phyloP scores from a whole-genome alignment of 2,888 invertebrate species.

The Archaeoteleia sp. region DNA sequence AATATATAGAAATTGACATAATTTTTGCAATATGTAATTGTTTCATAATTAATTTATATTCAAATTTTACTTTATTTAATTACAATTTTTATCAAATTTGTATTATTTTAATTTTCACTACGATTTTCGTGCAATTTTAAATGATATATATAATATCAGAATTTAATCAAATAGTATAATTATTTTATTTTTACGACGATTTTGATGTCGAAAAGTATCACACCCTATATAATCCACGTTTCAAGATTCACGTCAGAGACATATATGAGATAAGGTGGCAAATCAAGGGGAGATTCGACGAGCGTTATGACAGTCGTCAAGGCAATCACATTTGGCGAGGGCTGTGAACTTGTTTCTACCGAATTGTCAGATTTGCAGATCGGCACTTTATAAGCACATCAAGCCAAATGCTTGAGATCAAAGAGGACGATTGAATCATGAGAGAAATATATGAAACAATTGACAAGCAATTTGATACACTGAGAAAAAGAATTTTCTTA shows the following conservation, averaged over 20 bases:
- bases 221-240: too few species aligned
- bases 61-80: conserved; percentile 21
- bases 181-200: too few species aligned
- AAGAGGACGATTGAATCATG: conserved; percentile 30
- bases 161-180: too few species aligned
- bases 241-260: conserved; percentile 29
- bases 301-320: conserved; percentile 50
- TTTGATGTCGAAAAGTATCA: too few species aligned
- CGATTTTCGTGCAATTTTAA: too few species aligned
- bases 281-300: conserved; percentile 44
- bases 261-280: conserved; percentile 35
- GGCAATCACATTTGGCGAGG: conserved; percentile 57
- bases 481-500: too few species aligned
- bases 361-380: conserved; percentile 56
- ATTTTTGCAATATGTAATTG: too few species aligned
- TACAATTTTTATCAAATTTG: too few species aligned
- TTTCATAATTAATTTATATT: too few species aligned
- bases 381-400: conserved; percentile 56
- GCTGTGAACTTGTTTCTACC: conserved; percentile 56
- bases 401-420: conserved; percentile 39
- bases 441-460: conserved; percentile 6
- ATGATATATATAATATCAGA: too few species aligned
- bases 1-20: too few species aligned
- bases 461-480: neutral
- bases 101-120: too few species aligned